Base-by-base conservation (phyloP, 1,140 invertebrate species). In the Dinothrombium tinctorium region DNA sequence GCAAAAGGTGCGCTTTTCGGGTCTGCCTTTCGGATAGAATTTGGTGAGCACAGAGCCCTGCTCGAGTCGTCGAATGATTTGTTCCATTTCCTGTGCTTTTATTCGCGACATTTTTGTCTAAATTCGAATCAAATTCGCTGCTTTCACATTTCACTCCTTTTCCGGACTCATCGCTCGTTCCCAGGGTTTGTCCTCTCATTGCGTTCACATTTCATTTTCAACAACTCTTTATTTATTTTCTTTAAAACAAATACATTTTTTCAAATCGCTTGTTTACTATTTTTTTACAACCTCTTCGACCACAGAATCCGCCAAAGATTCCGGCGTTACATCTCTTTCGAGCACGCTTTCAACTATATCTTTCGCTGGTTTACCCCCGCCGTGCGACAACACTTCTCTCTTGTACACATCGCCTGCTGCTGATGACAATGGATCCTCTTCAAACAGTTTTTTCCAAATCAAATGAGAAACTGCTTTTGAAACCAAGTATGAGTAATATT, bases 401-500 rank as follows among this genome's bases (percentile, higher is more conserved):
- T 81, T 58, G 51, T 83, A 86, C 42, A 65, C 64, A 49, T 82
- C 72, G 2, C 86, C 86, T 17, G 73, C 67, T 20, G 53, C 48
- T 8, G 76, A 65, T 55, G 64, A 73, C 22, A 94, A 72, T 1
- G 90, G 89, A 57, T 89, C 71, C 0, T 62, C 53, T 52, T 73
- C 66, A 53, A 98, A 95, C 52, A 76, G 76, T 15, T 69, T 69
- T 50, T 83, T 72, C 89, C 90, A 98, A 46, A 92, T 87, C 63
- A 73, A 74, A 21, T 81, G 78, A 0, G 90, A 87, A 28, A 94
- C 71, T 17, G 87, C 80, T 49, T 81, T 68, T 0, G 90, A 94
- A 52, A 95, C 75, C 35, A 95, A 61, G 61, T 99, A 98, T 0
- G 89, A 80, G 58, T 96, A 96, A 62, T 98, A 98, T 60, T 92